Evolutionary conservation across 2,113 vertebrate genomes (phyloP), one percentile per base, ranked within the genome.

Genomic region (Phrynosoma platyrhinos): DNA sequence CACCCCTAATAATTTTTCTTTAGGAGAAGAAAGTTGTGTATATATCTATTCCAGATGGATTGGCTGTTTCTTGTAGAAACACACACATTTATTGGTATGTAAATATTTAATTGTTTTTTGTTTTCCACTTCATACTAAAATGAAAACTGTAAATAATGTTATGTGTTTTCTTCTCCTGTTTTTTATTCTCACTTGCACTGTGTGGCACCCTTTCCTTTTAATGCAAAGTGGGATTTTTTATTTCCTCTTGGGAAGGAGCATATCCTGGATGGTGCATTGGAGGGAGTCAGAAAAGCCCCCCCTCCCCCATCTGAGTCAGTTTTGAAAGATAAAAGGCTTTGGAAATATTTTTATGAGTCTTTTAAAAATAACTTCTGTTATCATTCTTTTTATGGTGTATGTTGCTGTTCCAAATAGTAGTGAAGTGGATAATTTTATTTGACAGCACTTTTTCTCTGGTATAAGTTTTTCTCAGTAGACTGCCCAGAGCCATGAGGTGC

Each of bases 61-160:
- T 90, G 89, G 89, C 85, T 87, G 89, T 90, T 90, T 90, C 89
- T 90, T 90, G 89, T 90, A 87, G 89, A 90, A 90, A 90, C 89
- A 87, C 80, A 74, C 27, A n/a, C 40, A 81, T 87, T 88, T 83
- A 89, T 82, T 77, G 53, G 66, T 79, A 86, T 87, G 85, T 90
- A 87, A 83, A 90, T 87, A 90, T 85, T 77, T 87, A 69, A 16
- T 87, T 87, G 27, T 84, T 79, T 72, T 62, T 62, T 64, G 86
- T 85, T 85, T 86, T 82, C 62, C 88, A 86, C 84, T 86, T 89
- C 88, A 76, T 86, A 89, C 88, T 85, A 68, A 86, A 89, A 89
- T 76, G 42, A 89, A 23, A 89, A n/a, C 36, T 89, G 88, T 89
- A 89, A 86, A 89, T 89, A 89, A 82, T 42, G 64, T 85, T 77